Percentiles rank a stretch among this genome's conserved stretches.
phyloP scores from a whole-genome alignment of 2,888 invertebrate species.

The Watsonalla binaria region DNA sequence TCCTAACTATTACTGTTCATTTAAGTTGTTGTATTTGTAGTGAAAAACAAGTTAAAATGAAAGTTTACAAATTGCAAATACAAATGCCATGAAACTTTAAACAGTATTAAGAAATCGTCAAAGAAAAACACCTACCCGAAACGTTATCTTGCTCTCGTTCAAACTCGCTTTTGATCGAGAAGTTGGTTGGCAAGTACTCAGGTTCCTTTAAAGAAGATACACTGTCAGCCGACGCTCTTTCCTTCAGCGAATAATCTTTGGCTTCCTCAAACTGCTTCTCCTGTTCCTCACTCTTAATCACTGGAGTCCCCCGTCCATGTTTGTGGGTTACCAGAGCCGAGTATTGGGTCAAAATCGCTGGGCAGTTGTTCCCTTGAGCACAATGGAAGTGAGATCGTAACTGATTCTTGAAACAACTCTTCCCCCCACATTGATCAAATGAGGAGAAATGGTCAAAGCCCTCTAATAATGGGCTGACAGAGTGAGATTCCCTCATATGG shows the following conservation, averaged over 20 bases:
- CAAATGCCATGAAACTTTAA: neutral
- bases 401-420: constrained; percentile 72
- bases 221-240: constrained; percentile 67
- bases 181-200: constrained; percentile 56
- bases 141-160: constrained; percentile 70
- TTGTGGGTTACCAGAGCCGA: constrained; percentile 73
- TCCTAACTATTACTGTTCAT: no score
- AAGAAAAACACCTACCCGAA: constrained; percentile 64
- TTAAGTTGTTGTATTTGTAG: no score
- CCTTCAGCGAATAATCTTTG: constrained; percentile 74
- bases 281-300: constrained; percentile 62
- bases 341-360: constrained; percentile 71
- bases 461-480: constrained; percentile 87
- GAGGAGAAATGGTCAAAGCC: constrained; percentile 89
- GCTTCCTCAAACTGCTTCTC: constrained; percentile 68
- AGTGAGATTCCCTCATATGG: constrained; percentile 92
- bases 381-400: constrained; percentile 71
- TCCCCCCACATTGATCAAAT: constrained; percentile 70
- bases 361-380: constrained; percentile 69
- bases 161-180: constrained; percentile 71
- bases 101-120: constrained; percentile 7
- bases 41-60: no score
- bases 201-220: constrained; percentile 58
- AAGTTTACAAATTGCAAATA: no score
- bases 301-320: constrained; percentile 67